Percentiles rank a stretch among this genome's conserved stretches.
These are phyloP conservation scores for Sceliomorpha sp. DNA, from an alignment of 2,888 invertebrate species.

Conservation along the genomic window DNA sequence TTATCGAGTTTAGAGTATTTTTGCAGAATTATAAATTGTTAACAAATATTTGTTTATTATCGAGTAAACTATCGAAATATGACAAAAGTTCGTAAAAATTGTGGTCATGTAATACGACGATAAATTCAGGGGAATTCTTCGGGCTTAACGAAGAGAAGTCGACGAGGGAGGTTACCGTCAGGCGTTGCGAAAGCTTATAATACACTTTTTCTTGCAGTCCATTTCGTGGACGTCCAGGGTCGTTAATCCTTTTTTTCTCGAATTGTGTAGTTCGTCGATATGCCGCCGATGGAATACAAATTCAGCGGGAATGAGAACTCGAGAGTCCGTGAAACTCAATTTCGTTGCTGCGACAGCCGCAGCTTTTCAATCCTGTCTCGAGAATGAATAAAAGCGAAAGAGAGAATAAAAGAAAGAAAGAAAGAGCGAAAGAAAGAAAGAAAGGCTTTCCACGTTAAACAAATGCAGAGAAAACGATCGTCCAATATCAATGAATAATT, in stretches of 20 bases:
- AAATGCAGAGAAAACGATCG: slow-evolving; percentile 17
- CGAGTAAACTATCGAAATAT: too few species aligned
- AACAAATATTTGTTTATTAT: too few species aligned
- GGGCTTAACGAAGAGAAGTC: not conserved
- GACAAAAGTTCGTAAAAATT: too few species aligned
- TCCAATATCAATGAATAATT: slow-evolving; percentile 36
- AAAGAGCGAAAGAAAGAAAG: slow-evolving; percentile 14
- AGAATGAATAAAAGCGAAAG: slow-evolving; percentile 30
- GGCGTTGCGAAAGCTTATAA: slow-evolving; percentile 2
- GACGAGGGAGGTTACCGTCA: not conserved
- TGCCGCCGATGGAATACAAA: slow-evolving; percentile 60
- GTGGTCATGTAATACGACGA: not conserved
- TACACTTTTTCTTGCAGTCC: slow-evolving; percentile 29
- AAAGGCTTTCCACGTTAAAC: slow-evolving; percentile 17
- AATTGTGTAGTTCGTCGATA: slow-evolving; percentile 24
- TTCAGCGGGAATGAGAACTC: slow-evolving; percentile 54
- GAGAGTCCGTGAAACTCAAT: slow-evolving; percentile 61
- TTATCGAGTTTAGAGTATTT: too few species aligned
- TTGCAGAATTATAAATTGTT: too few species aligned
- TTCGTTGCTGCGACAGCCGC: slow-evolving; percentile 50
- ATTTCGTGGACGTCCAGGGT: slow-evolving; percentile 39
- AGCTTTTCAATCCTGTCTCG: slow-evolving; percentile 36
- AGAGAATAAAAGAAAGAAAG: slow-evolving; percentile 10
- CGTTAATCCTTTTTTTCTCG: slow-evolving; percentile 39
- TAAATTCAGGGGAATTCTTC: not conserved